phyloP scores from a whole-genome alignment of 2,888 invertebrate species.

The Drosophila atroscutellata region DNA sequence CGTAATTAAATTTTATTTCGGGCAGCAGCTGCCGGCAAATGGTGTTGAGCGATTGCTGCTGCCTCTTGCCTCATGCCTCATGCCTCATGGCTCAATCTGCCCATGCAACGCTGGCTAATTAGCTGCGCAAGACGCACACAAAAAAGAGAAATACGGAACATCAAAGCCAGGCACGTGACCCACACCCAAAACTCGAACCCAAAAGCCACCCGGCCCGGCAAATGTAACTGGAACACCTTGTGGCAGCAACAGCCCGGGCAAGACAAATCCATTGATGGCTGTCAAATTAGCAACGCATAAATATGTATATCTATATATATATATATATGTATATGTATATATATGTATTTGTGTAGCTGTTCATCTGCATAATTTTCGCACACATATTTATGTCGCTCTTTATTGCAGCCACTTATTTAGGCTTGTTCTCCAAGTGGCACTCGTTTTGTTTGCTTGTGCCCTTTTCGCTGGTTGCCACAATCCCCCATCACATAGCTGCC shows the following conservation, averaged over 20 bases:
- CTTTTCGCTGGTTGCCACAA: constrained; percentile 3
- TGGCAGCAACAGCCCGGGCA: constrained; percentile 37
- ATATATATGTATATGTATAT: constrained; percentile 13
- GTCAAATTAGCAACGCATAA: constrained; percentile 75
- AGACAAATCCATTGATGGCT: constrained; percentile 72
- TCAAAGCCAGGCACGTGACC: constrained; percentile 55
- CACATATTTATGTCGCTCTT: constrained; percentile 62
- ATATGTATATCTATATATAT: constrained; percentile 39
- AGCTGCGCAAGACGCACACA: constrained; percentile 57
- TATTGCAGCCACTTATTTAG: constrained; percentile 70
- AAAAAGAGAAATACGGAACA: constrained; percentile 28
- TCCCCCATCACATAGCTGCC: not conserved
- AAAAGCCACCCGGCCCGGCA: constrained; percentile 23
- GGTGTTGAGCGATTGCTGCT: constrained; percentile 70
- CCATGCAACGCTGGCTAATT: constrained; percentile 66
- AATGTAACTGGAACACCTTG: constrained; percentile 65
- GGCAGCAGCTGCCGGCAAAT: constrained; percentile 51
- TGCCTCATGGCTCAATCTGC: not conserved
- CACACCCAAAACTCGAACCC: constrained; percentile 25
- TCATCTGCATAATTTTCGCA: constrained; percentile 71
- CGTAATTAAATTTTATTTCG: constrained; percentile 77
- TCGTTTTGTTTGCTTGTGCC: constrained; percentile 65
- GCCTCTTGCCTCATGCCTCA: constrained; percentile 27
- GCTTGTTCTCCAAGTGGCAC: constrained; percentile 68
- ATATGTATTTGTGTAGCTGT: constrained; percentile 30